Evolutionary conservation across 2,888 invertebrate species (phyloP), one percentile per base, ranked within the genome.

Genomic region (Orthosia gothica): DNA sequence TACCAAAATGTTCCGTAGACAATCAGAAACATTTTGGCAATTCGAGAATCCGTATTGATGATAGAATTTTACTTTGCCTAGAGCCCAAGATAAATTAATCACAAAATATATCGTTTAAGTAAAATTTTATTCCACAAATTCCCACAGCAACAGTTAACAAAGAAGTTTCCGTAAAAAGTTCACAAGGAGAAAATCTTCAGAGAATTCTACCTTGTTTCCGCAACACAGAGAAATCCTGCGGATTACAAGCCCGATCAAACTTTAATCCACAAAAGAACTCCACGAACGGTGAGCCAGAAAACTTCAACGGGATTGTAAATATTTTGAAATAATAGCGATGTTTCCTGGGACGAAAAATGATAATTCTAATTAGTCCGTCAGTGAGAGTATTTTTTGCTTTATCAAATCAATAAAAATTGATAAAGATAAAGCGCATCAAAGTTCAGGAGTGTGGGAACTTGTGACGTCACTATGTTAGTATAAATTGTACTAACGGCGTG

Each of bases 231-330:
- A 58, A 74, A 59, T 62, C 58, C 55, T 40, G 16, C 40, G 65
- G 70, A 82, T 75, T 82, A 82, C 82, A 63, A 68, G 62, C 40
- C 59, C 70, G 83, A 82, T 82, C 75, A 63, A 82, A 82, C 52
- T 82, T 75, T 79, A 74, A 82, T 69, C 63, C 49, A 68, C 66
- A 71, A 78, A 70, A 61, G 69, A 66, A 72, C 50, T 59, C 40
- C 9, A 32, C 11, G 20, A 45, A 69, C 57, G n/a, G 20, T 20
- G 49, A 49, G 45, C 23, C 13, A 23, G 57, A 52, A 69, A 74
- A 79, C 74, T 68, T 74, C 11, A 45, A 64, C 57, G 52, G 13
- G 15, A 15, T 54, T 69, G 57, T 77, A 57, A 49, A 77, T 77
- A 54, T 72, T 81, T 77, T 45, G n/a, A 68, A 81, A 67, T 57